Evolutionary conservation across 2,113 vertebrate species (phyloP), one percentile per base, ranked within the genome.

Genomic region (Grammomys surdaster): DNA sequence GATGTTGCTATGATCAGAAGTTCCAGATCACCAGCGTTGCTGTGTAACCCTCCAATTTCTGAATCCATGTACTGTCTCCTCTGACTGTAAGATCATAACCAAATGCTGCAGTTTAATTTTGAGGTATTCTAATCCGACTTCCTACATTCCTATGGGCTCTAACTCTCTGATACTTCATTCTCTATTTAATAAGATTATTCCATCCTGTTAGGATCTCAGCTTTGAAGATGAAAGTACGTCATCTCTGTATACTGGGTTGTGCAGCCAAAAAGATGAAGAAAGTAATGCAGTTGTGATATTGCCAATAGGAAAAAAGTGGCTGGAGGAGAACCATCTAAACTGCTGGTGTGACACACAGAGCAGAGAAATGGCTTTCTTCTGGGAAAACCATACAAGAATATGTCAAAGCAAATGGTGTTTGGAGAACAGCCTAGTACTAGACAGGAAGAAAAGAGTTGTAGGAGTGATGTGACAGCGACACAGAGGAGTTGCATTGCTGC

Each of bases 51-150:
- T 75, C 31, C 51, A 20, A 16, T 2, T 65, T 81, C 48, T 70
- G 12, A 70, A 81, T 90, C 22, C 36, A 73, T 78, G 63, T 76
- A 56, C 77, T 90, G 69, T 92, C 31, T 56, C 10, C 8, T n/a
- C 31, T 89, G 20, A 33, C 89, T 5, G 11, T 94, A 46, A 46
- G 14, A 82, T 75, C 81, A 82, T 82, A 60, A 67, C 43, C 51
- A 87, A 76, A 84, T 72, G 19, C 19, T 54, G 96, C n/a, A 36
- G 19, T 85, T 93, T 85, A 75, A 65, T 78, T 95, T 93, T 69
- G 89, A 46, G 54, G 20, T 46, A 40, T 72, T 89, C 54, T 69
- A 86, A 73, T 78, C 36, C 88, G 10, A 5, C 13, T 46, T 81
- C 8, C 24, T 82, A 75, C 0, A 4, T 84, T 17, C n/a, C 40